These are phyloP conservation scores for Podarcis cretensis DNA, from an alignment of 2,113 vertebrate species.

Conservation along the genomic window DNA sequence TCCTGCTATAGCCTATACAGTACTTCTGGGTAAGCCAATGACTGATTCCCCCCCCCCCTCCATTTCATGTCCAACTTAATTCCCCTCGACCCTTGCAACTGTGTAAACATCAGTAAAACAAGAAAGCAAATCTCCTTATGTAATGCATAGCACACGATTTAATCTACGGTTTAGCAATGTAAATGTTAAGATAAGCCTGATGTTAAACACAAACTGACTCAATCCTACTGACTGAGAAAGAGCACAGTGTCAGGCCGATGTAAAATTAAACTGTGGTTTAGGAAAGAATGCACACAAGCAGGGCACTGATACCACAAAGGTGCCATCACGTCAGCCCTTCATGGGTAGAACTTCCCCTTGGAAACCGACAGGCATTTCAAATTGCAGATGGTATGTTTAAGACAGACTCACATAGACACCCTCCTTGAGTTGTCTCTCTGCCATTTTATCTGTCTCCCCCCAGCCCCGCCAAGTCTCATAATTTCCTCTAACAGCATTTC, in stretches of 20 bases:
- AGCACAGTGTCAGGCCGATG: slow-evolving; percentile 8
- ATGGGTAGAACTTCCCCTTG: neutral
- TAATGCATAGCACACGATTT: slow-evolving; percentile 53
- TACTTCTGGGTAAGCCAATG: slow-evolving; percentile 60
- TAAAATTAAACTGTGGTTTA: slow-evolving; percentile 28
- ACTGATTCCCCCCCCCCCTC: slow-evolving; percentile 57
- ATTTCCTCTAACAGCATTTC: slow-evolving; percentile 43
- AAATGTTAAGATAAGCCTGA: slow-evolving; percentile 57
- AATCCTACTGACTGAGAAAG: neutral
- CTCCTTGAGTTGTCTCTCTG: slow-evolving; percentile 21
- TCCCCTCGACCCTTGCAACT: slow-evolving; percentile 37
- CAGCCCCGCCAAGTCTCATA: neutral
- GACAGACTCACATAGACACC: neutral
- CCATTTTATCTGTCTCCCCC: slow-evolving; percentile 13
- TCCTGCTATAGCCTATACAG: slow-evolving; percentile 53
- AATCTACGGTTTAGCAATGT: slow-evolving; percentile 65
- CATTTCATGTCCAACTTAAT: slow-evolving; percentile 56
- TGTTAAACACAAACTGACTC: slow-evolving; percentile 44
- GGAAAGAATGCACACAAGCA: neutral
- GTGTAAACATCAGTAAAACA: slow-evolving; percentile 42
- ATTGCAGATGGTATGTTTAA: slow-evolving; percentile 4
- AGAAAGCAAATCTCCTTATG: slow-evolving; percentile 52
- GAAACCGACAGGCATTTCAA: slow-evolving; percentile 7
- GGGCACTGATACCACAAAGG: slow-evolving; percentile 16
- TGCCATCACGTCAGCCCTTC: neutral